Percentiles rank a stretch among this genome's conserved stretches.
Conservation (phyloP, 2,888 invertebrate species). For the Eupithecia exiguata region DNA sequence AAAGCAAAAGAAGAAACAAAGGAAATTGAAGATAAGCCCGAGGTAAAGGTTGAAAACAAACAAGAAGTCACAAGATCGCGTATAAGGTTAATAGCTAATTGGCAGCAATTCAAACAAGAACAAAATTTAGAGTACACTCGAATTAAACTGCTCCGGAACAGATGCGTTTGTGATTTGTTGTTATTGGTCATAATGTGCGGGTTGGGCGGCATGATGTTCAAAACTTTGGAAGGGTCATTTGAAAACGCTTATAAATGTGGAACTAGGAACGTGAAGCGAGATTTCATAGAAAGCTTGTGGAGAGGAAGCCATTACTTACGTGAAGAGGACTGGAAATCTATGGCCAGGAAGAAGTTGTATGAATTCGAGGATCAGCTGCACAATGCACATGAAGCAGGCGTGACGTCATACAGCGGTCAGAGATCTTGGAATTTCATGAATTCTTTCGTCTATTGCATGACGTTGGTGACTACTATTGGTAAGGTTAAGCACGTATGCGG, state of each 20-base stretch:
- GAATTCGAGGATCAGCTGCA: slow-evolving; percentile 94
- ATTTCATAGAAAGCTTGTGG: slow-evolving; percentile 94
- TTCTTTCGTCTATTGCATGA: slow-evolving; percentile 93
- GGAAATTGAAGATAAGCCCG: slow-evolving; percentile 57
- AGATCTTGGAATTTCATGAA: slow-evolving; percentile 95
- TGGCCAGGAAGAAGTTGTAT: slow-evolving; percentile 90
- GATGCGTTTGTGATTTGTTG: slow-evolving; percentile 87
- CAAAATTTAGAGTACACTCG: slow-evolving; percentile 82
- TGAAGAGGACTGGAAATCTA: slow-evolving; percentile 95
- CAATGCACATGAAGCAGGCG: slow-evolving; percentile 91
- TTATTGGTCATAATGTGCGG: slow-evolving; percentile 89
- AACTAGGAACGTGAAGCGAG: slow-evolving; percentile 92
- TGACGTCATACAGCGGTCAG: slow-evolving; percentile 92
- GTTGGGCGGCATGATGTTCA: slow-evolving; percentile 91
- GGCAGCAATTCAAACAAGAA: slow-evolving; percentile 84
- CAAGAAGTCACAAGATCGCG: slow-evolving; percentile 62
- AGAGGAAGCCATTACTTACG: slow-evolving; percentile 90
- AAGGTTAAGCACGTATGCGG: slow-evolving; percentile 65
- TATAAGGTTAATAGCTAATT: slow-evolving; percentile 78
- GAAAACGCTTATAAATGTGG: slow-evolving; percentile 95
- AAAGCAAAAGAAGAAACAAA: slow-evolving; percentile 52
- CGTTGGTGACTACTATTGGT: slow-evolving; percentile 95
- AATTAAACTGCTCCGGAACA: slow-evolving; percentile 84
- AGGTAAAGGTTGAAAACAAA: slow-evolving; percentile 56
- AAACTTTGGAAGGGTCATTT: slow-evolving; percentile 92